Percentiles rank a stretch among this genome's conserved stretches.
Evolutionary conservation across 1,140 invertebrate genomes (phyloP).

Genomic region (Drosophila guanche): DNA sequence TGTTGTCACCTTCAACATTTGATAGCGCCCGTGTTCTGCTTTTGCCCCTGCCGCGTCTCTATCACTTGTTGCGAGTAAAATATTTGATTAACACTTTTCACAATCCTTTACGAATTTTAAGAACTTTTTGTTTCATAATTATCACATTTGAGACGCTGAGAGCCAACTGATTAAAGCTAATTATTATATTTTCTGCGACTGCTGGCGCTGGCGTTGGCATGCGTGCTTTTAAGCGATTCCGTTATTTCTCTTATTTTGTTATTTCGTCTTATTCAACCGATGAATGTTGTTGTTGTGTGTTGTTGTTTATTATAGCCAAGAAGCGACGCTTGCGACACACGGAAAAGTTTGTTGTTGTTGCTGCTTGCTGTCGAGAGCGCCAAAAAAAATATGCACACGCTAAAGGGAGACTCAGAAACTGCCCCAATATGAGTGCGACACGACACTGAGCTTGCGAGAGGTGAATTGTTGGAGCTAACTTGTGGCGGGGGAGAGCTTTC

Average conservation of each 20-base stretch:
- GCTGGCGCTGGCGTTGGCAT: background rate
- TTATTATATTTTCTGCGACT: slow-evolving; percentile 11
- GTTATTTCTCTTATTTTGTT: slow-evolving; percentile 19
- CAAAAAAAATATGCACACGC: slow-evolving; percentile 60
- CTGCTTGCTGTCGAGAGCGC: slow-evolving; percentile 37
- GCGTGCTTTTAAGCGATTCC: slow-evolving; percentile 3
- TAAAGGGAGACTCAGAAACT: slow-evolving; percentile 41
- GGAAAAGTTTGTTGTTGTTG: slow-evolving; percentile 34
- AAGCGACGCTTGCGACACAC: slow-evolving; percentile 50
- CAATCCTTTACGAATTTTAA: slow-evolving; percentile 44
- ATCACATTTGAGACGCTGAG: slow-evolving; percentile 33
- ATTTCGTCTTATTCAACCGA: slow-evolving; percentile 57
- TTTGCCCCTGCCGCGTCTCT: slow-evolving; percentile 13
- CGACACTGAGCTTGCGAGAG: too few species aligned
- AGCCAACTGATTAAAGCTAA: slow-evolving; percentile 42
- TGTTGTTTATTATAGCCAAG: slow-evolving; percentile 33
- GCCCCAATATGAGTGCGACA: background rate
- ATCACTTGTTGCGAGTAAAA: slow-evolving; percentile 67
- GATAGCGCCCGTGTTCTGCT: slow-evolving; percentile 38
- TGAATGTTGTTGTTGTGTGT: slow-evolving; percentile 16
- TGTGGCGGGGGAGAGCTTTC: background rate
- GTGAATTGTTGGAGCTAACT: too few species aligned
- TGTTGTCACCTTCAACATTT: slow-evolving; percentile 60
- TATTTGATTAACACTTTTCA: slow-evolving; percentile 66
- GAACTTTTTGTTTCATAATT: slow-evolving; percentile 39